Evolutionary conservation across 2,797 vertebrate species (phyloP), one percentile per base, ranked within the genome.

Genomic region (Melopsittacus undulatus): DNA sequence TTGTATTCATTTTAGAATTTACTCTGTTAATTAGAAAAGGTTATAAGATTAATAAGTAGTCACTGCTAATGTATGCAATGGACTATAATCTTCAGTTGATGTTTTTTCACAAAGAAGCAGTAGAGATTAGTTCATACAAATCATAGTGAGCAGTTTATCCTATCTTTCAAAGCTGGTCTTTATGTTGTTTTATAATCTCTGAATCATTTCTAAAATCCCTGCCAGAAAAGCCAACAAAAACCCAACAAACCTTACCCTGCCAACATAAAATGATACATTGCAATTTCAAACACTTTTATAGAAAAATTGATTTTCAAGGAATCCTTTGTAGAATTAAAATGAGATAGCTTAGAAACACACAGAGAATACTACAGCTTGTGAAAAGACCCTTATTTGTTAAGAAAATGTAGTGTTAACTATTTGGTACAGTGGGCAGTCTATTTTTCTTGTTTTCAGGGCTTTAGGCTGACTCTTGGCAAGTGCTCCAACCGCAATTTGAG

Each of bases 11-110:
- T 97, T 94, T 95, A 64, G 69, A 92, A 91, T 97, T 95, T 96
- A 94, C 69, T 94, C 64, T 94, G 92, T 96, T 97, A 96, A 98
- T 97, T 97, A 97, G 89, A 84, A 97, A 95, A 96, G 95, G 92
- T 94, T 96, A 89, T 80, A 95, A 96, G 96, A 98, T 97, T 96
- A 96, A 96, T 96, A 96, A 96, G 83, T 87, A 95, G 93, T 83
- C 95, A 43, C 68, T 77, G 83, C 67, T 90, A 93, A 96, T 96
- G 38, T 68, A 74, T 86, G 46, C 76, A 74, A 49, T 54, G 66
- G 88, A 82, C 62, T 75, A 64, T 61, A 80, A 69, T 23, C 78
- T 90, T 87, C 46, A 59, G 38, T 67, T 78, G 88, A 75, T 85
- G 23, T 48, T 54, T 67, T 49, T 67, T 49, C 32, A 68, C 34